phyloP scores from a whole-genome alignment of 2,113 vertebrate species.

The Toxotes chatareus region DNA sequence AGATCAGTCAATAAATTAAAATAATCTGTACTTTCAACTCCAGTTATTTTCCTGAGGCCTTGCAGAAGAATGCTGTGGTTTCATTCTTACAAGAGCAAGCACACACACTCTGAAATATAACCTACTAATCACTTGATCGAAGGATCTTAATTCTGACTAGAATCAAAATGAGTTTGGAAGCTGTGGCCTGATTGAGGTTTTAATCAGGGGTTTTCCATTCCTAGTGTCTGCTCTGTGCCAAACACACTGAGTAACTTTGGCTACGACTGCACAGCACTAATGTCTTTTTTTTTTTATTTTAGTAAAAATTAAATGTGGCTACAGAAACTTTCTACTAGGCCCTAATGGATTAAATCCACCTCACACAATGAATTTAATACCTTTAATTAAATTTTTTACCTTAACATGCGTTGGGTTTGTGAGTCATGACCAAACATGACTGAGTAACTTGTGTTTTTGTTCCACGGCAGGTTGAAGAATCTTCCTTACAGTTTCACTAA shows the following conservation, averaged over 20 bases:
- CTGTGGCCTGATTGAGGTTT: conserved; percentile 5
- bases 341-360: neutral
- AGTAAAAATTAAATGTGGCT: neutral
- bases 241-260: conserved; percentile 11
- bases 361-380: neutral
- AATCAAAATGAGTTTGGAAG: neutral
- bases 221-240: conserved; percentile 14
- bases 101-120: neutral
- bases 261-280: neutral
- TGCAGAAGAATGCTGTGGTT: too few relatives aligned
- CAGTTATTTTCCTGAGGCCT: neutral
- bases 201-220: conserved; percentile 24
- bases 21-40: neutral
- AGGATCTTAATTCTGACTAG: neutral
- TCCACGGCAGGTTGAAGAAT: conserved; percentile 89
- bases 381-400: neutral
- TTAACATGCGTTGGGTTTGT: neutral
- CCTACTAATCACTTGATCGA: neutral
- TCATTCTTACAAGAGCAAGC: too few relatives aligned
- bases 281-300: neutral
- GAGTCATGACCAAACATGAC: neutral
- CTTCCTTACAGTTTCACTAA: conserved; percentile 98
- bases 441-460: conserved; percentile 13
- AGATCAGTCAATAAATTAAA: neutral
- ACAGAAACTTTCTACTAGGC: neutral